Evolutionary conservation across 2,113 vertebrate species (phyloP), one percentile per base, ranked within the genome.

Genomic region (Lophotis ruficrista): DNA sequence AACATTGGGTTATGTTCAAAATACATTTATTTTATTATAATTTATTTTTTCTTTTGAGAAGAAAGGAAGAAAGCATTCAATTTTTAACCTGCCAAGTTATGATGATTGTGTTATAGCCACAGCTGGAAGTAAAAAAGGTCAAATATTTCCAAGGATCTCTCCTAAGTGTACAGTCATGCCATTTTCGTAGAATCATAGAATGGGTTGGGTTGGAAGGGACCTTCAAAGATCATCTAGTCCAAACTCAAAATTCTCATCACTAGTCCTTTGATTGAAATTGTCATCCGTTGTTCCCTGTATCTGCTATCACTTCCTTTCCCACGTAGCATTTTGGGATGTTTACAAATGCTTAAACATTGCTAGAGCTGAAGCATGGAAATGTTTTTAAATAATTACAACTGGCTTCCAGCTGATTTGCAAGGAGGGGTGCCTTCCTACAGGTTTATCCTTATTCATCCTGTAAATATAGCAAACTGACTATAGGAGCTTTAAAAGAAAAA

Each of bases 341-440:
- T 88, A n/a, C 25, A 92, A 79, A 69, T 81, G 64, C 64, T 81
- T 90, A 75, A 79, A 85, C 18, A 35, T 50, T 92, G 69, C 37
- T 45, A 71, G 24, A 87, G 41, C 47, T 87, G 73, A 87, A 91
- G 65, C 53, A 57, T 65, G 50, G 73, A 92, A 91, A 53, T 76
- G 35, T 84, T 94, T 91, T 87, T 13, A 69, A 92, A 92, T 91
- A 24, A 30, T 21, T 93, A 93, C 51, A 95, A 92, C 83, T 72
- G 83, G 61, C 73, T 96, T 94, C 93, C 95, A 89, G 94, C 95
- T 91, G 86, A 38, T 94, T 91, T 93, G 77, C 75, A 60, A 84
- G 57, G 70, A 95, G 50, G 71, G 81, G 69, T 89, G 73, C 83
- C 87, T 95, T 94, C 77, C 91, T 84, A 50, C 61, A 12, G 76